Conservation (phyloP, 2,888 invertebrate species). For the Drosophila yooni region DNA sequence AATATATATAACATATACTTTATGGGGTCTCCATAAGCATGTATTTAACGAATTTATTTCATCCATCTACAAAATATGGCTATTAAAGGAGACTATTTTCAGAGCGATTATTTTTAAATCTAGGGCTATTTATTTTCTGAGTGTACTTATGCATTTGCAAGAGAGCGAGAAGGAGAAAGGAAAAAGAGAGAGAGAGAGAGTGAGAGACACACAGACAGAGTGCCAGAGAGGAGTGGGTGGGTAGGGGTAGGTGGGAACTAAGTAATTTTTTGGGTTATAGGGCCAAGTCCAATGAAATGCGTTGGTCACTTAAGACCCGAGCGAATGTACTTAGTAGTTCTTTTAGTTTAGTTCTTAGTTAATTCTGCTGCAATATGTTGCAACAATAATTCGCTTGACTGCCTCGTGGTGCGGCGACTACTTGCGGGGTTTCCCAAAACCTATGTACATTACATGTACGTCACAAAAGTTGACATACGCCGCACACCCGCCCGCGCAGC, state of each 20-base stretch:
- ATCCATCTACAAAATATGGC: background rate
- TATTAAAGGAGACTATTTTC: background rate
- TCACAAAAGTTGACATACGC: background rate
- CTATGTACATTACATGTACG: background rate
- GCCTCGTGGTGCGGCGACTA: conserved; percentile 47
- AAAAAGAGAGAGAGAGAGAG: background rate
- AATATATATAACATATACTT: background rate
- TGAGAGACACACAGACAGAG: background rate
- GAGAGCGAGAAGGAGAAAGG: background rate
- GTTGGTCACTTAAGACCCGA: conserved; percentile 55
- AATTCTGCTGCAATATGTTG: conserved; percentile 57
- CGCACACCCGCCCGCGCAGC: background rate
- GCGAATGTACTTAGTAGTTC: conserved; percentile 38
- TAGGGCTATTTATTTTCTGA: background rate
- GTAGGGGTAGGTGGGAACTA: conserved; percentile 10
- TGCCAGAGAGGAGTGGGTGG: background rate
- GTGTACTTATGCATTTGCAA: background rate
- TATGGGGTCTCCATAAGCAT: background rate
- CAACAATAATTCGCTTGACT: conserved; percentile 67
- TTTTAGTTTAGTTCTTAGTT: conserved; percentile 37
- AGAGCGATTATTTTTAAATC: background rate
- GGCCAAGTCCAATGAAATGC: conserved; percentile 65
- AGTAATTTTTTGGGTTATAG: conserved; percentile 57
- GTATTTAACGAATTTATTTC: background rate
- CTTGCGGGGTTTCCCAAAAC: conserved; percentile 58